These are phyloP conservation scores for Trissolcus brochymenae DNA, from an alignment of 2,888 invertebrate genomes.

Conservation along the genomic window DNA sequence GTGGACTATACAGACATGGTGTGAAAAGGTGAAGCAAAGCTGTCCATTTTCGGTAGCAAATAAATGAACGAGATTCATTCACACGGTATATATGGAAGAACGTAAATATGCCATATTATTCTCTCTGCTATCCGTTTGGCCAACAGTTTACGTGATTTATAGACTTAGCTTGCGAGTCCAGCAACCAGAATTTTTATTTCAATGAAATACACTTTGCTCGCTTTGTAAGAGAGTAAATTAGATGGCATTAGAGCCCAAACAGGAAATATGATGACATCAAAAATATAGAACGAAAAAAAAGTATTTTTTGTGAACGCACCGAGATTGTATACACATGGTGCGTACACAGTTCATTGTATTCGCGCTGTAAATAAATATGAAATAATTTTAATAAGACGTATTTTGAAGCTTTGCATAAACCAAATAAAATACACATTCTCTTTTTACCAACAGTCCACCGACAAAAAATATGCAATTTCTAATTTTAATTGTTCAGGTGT, in stretches of 20 bases:
- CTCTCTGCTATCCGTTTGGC: conserved; percentile 71
- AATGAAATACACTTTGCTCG: conserved; percentile 74
- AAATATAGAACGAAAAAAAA: conserved; percentile 18
- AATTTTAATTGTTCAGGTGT: too few relatives aligned
- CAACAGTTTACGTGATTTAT: conserved; percentile 73
- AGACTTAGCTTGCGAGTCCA: conserved; percentile 73
- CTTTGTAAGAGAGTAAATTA: conserved; percentile 67
- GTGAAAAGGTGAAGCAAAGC: neutral
- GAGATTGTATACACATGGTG: conserved; percentile 33
- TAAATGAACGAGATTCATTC: conserved; percentile 58
- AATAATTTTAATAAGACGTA: too few relatives aligned
- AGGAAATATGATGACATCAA: conserved; percentile 25
- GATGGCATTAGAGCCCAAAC: conserved; percentile 60
- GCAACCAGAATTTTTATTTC: conserved; percentile 76
- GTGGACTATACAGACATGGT: too few relatives aligned
- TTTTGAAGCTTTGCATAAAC: too few relatives aligned
- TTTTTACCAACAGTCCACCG: too few relatives aligned
- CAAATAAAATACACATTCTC: too few relatives aligned
- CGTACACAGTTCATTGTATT: neutral
- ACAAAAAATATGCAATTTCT: too few relatives aligned
- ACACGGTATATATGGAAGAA: conserved; percentile 61
- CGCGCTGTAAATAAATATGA: conserved; percentile 11
- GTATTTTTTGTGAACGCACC: conserved; percentile 3
- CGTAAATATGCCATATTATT: conserved; percentile 75
- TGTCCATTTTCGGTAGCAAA: conserved; percentile 42